Conservation (phyloP, 2,113 vertebrate genomes). For the Perognathus longimembris region DNA sequence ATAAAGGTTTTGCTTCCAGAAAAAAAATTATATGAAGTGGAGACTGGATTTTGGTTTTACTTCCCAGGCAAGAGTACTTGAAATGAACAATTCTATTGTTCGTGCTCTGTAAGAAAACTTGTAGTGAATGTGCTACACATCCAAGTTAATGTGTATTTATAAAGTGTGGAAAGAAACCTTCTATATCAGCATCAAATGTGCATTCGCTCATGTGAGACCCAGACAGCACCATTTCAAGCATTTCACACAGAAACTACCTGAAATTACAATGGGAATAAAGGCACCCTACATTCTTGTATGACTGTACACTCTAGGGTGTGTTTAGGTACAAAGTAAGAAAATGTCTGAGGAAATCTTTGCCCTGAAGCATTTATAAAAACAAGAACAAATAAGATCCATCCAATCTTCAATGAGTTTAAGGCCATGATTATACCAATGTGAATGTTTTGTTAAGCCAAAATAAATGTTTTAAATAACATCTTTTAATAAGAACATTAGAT, state of each 20-base stretch:
- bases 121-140: accelerated
- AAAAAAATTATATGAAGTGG: neutral
- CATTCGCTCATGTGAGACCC: neutral
- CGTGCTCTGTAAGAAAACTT: no score
- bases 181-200: neutral
- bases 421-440: neutral
- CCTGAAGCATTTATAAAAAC: neutral
- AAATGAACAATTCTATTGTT: no score
- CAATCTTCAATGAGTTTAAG: neutral
- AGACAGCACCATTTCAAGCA: neutral
- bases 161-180: neutral
- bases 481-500: neutral
- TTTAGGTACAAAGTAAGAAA: neutral
- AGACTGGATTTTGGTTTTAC: neutral
- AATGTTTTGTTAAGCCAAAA: neutral
- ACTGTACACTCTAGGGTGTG: neutral
- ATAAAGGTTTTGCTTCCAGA: neutral
- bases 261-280: neutral
- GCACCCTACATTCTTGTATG: neutral
- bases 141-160: neutral
- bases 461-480: neutral
- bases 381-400: neutral
- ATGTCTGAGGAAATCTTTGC: neutral
- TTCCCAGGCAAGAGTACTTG: no score
- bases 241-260: neutral